These are phyloP conservation scores for Glaucopsyche alexis DNA, from an alignment of 2,888 invertebrate species.

Conservation along the genomic window DNA sequence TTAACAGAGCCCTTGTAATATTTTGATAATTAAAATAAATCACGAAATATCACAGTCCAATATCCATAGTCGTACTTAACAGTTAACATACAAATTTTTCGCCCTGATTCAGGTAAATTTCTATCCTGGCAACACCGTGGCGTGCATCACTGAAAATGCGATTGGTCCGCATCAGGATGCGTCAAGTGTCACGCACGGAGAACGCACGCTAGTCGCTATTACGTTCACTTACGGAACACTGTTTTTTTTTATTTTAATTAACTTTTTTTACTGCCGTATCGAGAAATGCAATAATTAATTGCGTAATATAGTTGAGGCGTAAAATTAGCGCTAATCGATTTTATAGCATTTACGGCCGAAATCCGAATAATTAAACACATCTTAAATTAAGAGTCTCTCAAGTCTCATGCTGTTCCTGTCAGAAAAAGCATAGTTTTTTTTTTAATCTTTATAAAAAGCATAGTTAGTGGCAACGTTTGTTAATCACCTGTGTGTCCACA, in stretches of 20 bases:
- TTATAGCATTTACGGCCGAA: neutral
- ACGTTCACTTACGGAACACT: slow-evolving; percentile 21
- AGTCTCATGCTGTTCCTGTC: too few relatives aligned
- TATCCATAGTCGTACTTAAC: too few relatives aligned
- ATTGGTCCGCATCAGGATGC: slow-evolving; percentile 23
- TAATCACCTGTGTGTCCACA: too few relatives aligned
- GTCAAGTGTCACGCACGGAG: slow-evolving; percentile 22
- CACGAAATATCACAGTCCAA: neutral
- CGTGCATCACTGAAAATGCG: slow-evolving; percentile 12
- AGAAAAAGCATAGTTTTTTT: too few relatives aligned
- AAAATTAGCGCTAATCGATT: neutral
- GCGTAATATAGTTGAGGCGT: neutral
- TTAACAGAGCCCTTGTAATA: neutral
- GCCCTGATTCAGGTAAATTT: neutral
- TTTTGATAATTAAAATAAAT: neutral
- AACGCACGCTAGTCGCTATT: slow-evolving; percentile 13
- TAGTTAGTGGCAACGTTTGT: too few relatives aligned
- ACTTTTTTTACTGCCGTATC: slow-evolving; percentile 9
- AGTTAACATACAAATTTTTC: neutral
- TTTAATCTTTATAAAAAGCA: too few relatives aligned
- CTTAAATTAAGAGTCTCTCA: too few relatives aligned
- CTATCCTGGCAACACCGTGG: neutral
- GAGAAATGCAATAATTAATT: slow-evolving; percentile 14
- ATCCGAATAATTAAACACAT: neutral
- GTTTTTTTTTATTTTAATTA: slow-evolving; percentile 14